Evolutionary conservation across 2,113 vertebrate species (phyloP), one percentile per base, ranked within the genome.

Genomic region (Sinocyclocheilus maitianheensis): DNA sequence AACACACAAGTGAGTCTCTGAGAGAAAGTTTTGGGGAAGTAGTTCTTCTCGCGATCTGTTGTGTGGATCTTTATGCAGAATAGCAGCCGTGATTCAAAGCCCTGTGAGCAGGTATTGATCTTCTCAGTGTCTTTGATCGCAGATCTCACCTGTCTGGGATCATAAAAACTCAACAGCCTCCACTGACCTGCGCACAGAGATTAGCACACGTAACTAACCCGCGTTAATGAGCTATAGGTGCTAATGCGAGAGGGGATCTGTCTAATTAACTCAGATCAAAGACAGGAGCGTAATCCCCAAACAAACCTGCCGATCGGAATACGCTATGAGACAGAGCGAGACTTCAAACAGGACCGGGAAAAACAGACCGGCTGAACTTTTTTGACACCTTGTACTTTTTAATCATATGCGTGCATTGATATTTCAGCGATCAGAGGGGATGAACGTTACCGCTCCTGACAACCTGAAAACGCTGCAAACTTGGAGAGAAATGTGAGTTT

Each of bases 261-360:
- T 94, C 95, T 95, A 95, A 96, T 96, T 95, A 96, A 92, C 16
- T 18, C 83, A 91, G 94, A 96, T 96, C 95, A 95, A 96, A 96
- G 94, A 55, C 0, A 58, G 85, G 79, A 86, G 90, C 88, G 91
- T 94, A 90, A 95, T 95, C 94, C 94, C 93, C 90, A 92, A 95
- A 95, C 93, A 95, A 95, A 95, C 94, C 94, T 95, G 93, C 89
- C 91, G 92, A 93, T 94, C 92, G 91, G 91, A 92, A 94, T 94
- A 90, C 88, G 83, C 79, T 85, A 85, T 87, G 90, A 89, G 90
- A 53, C 63, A 75, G 86, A 60, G 55, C 18, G 6, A 37, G 62
- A 89, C 88, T 84, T 88, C 88, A 89, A 86, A 87, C 76, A 77
- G 46, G 46, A 48, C 46, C 46, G 10, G 46, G 46, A 48, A 84